A percentile compares a stretch with the other conserved stretches of the same genome.
Conservation (phyloP, 2,888 invertebrate genomes). For the Melinaea menophilus region DNA sequence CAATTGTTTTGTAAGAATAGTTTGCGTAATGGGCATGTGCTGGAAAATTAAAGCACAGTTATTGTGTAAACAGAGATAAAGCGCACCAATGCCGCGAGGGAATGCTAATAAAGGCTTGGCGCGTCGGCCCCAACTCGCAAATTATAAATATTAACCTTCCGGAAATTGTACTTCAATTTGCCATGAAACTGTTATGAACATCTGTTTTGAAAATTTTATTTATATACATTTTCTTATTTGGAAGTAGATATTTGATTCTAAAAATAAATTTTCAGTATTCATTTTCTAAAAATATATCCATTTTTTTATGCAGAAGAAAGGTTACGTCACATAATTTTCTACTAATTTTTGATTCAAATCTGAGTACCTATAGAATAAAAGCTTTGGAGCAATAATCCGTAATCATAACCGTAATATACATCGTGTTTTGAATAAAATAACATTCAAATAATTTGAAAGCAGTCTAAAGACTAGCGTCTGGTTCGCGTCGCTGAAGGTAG, state of each 20-base stretch:
- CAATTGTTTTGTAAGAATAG: background rate
- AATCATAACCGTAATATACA: background rate
- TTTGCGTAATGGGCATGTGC: background rate
- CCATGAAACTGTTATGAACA: constrained; percentile 9
- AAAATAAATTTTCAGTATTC: too few species aligned
- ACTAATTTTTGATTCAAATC: too few species aligned
- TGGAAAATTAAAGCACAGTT: background rate
- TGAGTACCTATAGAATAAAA: background rate
- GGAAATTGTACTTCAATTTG: constrained; percentile 35
- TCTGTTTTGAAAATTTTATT: constrained; percentile 5
- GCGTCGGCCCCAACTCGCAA: constrained; percentile 12
- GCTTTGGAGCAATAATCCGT: background rate
- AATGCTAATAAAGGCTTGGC: background rate
- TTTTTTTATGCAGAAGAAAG: too few species aligned
- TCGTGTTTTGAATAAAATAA: constrained; percentile 4
- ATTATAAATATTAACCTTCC: constrained; percentile 35
- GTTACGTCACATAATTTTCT: too few species aligned
- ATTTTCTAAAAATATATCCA: too few species aligned
- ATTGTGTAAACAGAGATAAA: background rate
- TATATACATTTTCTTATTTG: background rate
- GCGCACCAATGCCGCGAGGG: background rate
- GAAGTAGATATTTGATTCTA: too few species aligned
- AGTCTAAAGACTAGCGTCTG: background rate
- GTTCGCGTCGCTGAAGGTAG: constrained; percentile 4
- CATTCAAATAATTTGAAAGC: constrained; percentile 6